Percentiles rank a stretch among this genome's conserved stretches.
Conservation (phyloP, 92 coral and sea anemone genomes). For the Zoanthus solanderi region DNA sequence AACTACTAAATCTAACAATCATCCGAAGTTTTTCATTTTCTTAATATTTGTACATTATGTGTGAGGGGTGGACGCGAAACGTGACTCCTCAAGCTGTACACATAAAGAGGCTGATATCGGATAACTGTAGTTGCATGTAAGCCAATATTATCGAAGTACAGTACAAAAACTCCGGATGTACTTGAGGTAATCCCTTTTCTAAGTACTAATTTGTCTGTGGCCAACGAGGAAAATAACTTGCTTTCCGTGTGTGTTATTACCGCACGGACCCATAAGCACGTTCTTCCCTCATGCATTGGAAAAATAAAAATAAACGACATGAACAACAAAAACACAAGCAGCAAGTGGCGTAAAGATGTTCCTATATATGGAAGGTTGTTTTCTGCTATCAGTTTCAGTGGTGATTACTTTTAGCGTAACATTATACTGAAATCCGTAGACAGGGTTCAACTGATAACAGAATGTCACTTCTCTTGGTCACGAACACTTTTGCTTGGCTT, state of each 20-base stretch:
- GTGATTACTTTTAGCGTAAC: slow-evolving; percentile 64
- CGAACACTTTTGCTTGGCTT: slow-evolving; percentile 51
- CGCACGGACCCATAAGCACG: slow-evolving; percentile 16
- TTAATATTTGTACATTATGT: background rate
- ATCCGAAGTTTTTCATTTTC: background rate
- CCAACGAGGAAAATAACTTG: slow-evolving; percentile 16
- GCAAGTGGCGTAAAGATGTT: background rate
- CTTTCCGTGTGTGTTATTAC: slow-evolving; percentile 24
- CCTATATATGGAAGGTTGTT: background rate
- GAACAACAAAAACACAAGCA: background rate
- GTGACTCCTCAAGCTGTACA: slow-evolving; percentile 39
- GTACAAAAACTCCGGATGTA: slow-evolving; percentile 49
- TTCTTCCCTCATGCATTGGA: background rate
- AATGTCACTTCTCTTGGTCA: slow-evolving; percentile 57
- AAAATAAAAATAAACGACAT: background rate
- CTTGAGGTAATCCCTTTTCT: slow-evolving; percentile 44
- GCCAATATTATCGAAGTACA: slow-evolving; percentile 46
- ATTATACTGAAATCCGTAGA: slow-evolving; percentile 75
- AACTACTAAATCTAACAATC: background rate
- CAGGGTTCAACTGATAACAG: slow-evolving; percentile 78
- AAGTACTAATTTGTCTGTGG: slow-evolving; percentile 47
- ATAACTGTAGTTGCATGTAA: slow-evolving; percentile 29
- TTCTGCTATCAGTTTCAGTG: slow-evolving; percentile 7
- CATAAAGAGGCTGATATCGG: slow-evolving; percentile 5
- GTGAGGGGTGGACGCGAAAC: slow-evolving; percentile 20